Conservation (phyloP, 2,888 invertebrate species). For the Xylocampa areola region DNA sequence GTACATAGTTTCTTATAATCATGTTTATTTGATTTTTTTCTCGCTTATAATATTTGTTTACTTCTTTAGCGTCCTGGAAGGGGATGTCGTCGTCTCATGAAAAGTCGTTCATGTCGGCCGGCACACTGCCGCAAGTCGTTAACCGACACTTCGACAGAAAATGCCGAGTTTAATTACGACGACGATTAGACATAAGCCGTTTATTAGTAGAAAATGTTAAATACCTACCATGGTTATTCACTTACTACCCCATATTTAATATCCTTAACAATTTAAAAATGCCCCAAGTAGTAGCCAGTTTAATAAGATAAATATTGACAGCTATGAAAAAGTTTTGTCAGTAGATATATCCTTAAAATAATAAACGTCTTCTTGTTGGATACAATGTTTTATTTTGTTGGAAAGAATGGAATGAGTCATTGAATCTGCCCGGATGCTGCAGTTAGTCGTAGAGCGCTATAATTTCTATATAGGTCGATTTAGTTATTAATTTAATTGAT, state of each 20-base stretch:
- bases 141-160: slow-evolving; percentile 41
- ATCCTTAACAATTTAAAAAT: slow-evolving; percentile 15
- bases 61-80: slow-evolving; percentile 60
- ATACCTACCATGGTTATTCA: slow-evolving; percentile 13
- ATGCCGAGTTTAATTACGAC: slow-evolving; percentile 41
- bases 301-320: slow-evolving; percentile 25
- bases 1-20: too few species aligned
- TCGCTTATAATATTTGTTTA: not conserved
- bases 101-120: slow-evolving; percentile 77
- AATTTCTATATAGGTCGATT: too few species aligned
- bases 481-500: too few species aligned
- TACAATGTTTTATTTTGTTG: slow-evolving; percentile 15
- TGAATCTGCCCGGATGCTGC: too few species aligned
- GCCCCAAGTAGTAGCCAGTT: slow-evolving; percentile 24
- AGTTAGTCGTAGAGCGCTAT: too few species aligned
- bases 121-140: slow-evolving; percentile 67
- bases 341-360: slow-evolving; percentile 2
- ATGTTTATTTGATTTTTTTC: not conserved
- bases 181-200: slow-evolving; percentile 47
- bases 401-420: not conserved
- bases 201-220: slow-evolving; percentile 22
- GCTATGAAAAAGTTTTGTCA: slow-evolving; percentile 15
- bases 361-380: slow-evolving; percentile 42
- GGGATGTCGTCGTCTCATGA: slow-evolving; percentile 76
- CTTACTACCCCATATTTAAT: slow-evolving; percentile 19